A percentile compares a stretch with the other conserved stretches of the same genome.
phyloP scores from a whole-genome alignment of 2,113 vertebrate genomes.

The Acanthisitta chloris region DNA sequence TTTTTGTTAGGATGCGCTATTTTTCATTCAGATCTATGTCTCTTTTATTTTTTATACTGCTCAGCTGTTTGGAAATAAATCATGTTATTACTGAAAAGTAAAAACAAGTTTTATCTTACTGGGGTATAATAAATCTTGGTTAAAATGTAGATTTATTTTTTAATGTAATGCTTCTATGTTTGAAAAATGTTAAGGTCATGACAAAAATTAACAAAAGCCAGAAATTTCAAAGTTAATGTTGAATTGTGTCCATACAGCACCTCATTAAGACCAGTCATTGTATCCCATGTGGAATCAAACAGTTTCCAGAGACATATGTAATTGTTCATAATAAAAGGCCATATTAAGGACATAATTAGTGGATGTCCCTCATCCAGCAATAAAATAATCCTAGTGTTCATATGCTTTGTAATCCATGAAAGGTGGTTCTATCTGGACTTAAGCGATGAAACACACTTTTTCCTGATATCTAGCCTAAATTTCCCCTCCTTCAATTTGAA shows the following conservation, averaged over 20 bases:
- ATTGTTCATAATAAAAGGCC: constrained; percentile 9
- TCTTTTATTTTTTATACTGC: not conserved
- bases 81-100: constrained; percentile 32
- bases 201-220: constrained; percentile 65
- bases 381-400: not conserved
- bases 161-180: constrained; percentile 40
- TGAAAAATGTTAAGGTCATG: constrained; percentile 50
- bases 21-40: constrained; percentile 15
- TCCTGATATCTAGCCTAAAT: no score
- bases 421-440: not conserved
- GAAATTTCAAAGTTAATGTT: constrained; percentile 57
- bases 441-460: not conserved
- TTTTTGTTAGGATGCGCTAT: not conserved
- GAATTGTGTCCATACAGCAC: constrained; percentile 57
- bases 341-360: not conserved
- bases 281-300: not conserved
- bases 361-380: not conserved
- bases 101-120: constrained; percentile 56
- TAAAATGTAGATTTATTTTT: constrained; percentile 33
- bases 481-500: no score
- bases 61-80: constrained; percentile 33
- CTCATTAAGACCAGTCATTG: constrained; percentile 41
- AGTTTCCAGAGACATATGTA: constrained; percentile 19
- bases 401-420: not conserved
- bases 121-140: constrained; percentile 47